phyloP scores from a whole-genome alignment of 2,113 vertebrate species.

The Psammodynastes pulverulentus region DNA sequence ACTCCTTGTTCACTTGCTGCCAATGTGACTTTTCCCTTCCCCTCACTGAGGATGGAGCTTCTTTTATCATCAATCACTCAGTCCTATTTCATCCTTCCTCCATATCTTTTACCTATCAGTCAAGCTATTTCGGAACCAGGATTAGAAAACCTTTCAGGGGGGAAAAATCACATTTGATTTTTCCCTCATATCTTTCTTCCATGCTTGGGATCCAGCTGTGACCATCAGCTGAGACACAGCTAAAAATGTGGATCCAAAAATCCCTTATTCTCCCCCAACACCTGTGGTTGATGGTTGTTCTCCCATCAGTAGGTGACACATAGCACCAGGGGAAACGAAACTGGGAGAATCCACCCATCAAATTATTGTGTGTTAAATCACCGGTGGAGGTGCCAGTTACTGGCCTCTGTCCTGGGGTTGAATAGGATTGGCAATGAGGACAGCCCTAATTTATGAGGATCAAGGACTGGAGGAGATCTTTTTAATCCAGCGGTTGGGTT shows the following conservation, averaged over 20 bases:
- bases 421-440: background rate
- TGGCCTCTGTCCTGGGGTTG: too few species aligned
- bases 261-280: background rate
- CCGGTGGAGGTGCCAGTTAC: background rate
- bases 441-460: background rate
- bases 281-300: background rate
- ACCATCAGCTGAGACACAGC: background rate
- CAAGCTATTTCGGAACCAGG: background rate
- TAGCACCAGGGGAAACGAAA: background rate
- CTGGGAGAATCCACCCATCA: background rate
- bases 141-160: background rate
- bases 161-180: background rate
- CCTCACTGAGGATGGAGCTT: background rate
- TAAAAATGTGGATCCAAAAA: background rate
- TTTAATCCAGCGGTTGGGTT: background rate
- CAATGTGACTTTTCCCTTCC: background rate
- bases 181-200: background rate
- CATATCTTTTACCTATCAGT: background rate
- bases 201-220: background rate
- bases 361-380: background rate
- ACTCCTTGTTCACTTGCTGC: background rate
- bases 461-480: background rate
- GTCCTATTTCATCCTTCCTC: background rate
- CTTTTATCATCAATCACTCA: background rate
- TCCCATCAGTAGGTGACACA: background rate